Evolutionary conservation across 2,888 invertebrate species (phyloP).

Genomic region (Campoplex nolae): DNA sequence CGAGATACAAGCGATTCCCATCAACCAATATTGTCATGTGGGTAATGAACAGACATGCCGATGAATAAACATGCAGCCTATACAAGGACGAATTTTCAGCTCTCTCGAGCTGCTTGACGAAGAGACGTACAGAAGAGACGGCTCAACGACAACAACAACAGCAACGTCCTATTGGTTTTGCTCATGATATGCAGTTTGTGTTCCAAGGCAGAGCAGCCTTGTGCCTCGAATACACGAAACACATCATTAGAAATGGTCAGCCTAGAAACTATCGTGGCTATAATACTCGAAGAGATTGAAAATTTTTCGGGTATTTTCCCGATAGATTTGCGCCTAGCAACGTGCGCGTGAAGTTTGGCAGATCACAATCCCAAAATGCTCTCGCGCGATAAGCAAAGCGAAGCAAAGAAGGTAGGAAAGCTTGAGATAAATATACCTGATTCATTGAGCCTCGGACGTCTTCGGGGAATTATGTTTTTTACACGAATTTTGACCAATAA

Average conservation of each 20-base stretch:
- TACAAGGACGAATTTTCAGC: slow-evolving; percentile 68
- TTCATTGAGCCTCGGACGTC: too few species aligned
- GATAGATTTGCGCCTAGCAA: too few species aligned
- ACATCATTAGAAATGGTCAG: neutral
- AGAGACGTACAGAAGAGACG: slow-evolving; percentile 24
- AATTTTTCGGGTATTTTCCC: too few species aligned
- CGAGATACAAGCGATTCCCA: slow-evolving; percentile 83
- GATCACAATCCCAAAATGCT: too few species aligned
- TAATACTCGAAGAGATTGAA: too few species aligned
- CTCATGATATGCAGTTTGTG: neutral
- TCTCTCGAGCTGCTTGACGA: slow-evolving; percentile 40
- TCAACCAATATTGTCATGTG: slow-evolving; percentile 84
- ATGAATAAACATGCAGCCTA: slow-evolving; percentile 82
- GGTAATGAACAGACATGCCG: slow-evolving; percentile 83
- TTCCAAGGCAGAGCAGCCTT: neutral
- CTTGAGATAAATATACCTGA: too few species aligned
- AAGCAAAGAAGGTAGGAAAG: too few species aligned
- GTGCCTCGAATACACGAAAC: neutral
- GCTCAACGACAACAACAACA: slow-evolving; percentile 20
- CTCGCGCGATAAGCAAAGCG: too few species aligned
- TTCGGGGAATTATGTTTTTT: too few species aligned
- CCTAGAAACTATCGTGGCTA: neutral
- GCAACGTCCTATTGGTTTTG: slow-evolving; percentile 1
- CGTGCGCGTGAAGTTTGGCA: too few species aligned
- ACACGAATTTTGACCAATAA: too few species aligned